Conservation (phyloP, 2,888 invertebrate genomes). For the Sminthurides aquaticus region DNA sequence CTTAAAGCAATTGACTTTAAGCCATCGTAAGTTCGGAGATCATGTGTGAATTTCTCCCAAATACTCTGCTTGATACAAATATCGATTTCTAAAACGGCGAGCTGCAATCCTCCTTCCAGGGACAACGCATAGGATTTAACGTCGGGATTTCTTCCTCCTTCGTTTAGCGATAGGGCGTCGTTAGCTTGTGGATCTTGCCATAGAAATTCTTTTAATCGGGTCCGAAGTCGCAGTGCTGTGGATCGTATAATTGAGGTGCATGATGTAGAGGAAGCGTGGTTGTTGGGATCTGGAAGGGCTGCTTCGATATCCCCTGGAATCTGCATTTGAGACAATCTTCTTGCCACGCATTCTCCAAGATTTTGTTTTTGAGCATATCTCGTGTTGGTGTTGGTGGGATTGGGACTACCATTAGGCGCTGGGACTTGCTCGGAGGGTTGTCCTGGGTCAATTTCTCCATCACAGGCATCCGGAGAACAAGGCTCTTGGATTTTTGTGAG, state of each 20-base stretch:
- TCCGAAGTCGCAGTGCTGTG: background rate
- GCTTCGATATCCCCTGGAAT: background rate
- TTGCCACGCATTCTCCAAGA: background rate
- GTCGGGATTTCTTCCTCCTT: background rate
- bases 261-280: constrained; percentile 1
- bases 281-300: background rate
- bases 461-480: background rate
- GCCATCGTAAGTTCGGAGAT: background rate
- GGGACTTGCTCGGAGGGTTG: no score
- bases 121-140: background rate
- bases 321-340: background rate
- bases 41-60: background rate
- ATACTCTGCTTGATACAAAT: background rate
- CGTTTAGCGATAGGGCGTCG: no score
- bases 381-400: background rate
- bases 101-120: background rate
- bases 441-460: no score
- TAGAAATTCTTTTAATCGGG: background rate
- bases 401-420: no score
- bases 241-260: background rate
- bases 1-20: background rate
- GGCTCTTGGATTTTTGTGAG: background rate
- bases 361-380: no score
- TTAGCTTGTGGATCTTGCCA: background rate
- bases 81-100: background rate